Conservation (phyloP, 2,113 vertebrate species). For the Stercorarius parasiticus region DNA sequence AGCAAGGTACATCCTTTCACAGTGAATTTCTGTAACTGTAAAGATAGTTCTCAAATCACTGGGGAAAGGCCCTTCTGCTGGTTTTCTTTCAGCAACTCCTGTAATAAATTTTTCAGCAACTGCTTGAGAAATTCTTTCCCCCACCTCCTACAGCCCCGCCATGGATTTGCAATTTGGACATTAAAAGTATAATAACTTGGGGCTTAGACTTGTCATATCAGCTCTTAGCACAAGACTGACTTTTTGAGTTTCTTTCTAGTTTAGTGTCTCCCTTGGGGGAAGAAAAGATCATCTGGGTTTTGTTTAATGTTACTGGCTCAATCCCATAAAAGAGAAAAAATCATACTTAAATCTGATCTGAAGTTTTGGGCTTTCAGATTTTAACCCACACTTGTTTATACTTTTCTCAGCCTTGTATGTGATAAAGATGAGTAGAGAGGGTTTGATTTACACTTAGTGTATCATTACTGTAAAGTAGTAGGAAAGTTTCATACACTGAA, state of each 20-base stretch:
- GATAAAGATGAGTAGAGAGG: background rate
- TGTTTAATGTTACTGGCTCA: slow-evolving; percentile 37
- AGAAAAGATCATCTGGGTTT: background rate
- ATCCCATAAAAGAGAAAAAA: slow-evolving; percentile 26
- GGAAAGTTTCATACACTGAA: background rate
- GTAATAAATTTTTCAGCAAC: background rate
- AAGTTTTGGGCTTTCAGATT: background rate
- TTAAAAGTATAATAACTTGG: background rate
- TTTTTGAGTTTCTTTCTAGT: background rate
- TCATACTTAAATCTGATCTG: background rate
- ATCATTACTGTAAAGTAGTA: background rate
- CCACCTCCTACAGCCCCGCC: too few species aligned
- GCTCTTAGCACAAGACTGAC: background rate
- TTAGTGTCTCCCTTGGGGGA: background rate
- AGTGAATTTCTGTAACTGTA: background rate
- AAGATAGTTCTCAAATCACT: background rate
- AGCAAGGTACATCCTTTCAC: background rate
- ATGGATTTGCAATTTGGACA: background rate
- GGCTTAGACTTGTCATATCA: background rate
- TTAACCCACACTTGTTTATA: background rate
- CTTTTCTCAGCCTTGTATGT: background rate
- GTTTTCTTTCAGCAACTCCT: background rate
- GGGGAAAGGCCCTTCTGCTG: background rate
- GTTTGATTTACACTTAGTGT: background rate
- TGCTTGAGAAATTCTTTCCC: background rate